A percentile compares a stretch with the other conserved stretches of the same genome.
Evolutionary conservation across 1,140 invertebrate species (phyloP).

Genomic region (Bombus fervidus): DNA sequence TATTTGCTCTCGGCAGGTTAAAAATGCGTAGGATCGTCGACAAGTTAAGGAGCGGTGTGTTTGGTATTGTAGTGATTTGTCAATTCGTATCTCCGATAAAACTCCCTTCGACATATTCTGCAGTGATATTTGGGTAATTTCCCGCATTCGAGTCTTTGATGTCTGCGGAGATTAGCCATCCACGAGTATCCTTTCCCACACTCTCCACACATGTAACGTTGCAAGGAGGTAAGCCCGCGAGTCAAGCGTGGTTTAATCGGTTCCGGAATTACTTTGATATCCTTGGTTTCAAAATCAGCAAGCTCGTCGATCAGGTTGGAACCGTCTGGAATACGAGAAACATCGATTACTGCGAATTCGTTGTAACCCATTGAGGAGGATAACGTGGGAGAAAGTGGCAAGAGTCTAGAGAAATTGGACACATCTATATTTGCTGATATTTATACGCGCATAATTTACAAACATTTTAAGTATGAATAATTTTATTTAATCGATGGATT

Average conservation of each 20-base stretch:
- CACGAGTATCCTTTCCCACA: constrained; percentile 72
- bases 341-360: constrained; percentile 14
- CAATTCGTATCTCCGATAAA: constrained; percentile 67
- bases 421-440: neutral
- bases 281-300: neutral
- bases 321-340: constrained; percentile 43
- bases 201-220: constrained; percentile 64
- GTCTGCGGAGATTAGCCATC: constrained; percentile 71
- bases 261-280: neutral
- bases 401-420: neutral
- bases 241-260: neutral
- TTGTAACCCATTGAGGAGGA: neutral
- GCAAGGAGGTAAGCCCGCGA: neutral
- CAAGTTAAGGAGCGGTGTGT: constrained; percentile 28
- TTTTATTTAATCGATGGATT: constrained; percentile 37
- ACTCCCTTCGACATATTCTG: constrained; percentile 69
- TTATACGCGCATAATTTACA: neutral
- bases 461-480: neutral
- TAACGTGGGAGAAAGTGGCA: no score
- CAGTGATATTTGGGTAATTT: constrained; percentile 76
- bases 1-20: neutral
- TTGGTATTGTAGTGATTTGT: constrained; percentile 66
- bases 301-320: constrained; percentile 23
- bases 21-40: neutral
- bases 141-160: constrained; percentile 80